Conservation (phyloP, 2,888 invertebrate species). For the Zaprionus lineosus region DNA sequence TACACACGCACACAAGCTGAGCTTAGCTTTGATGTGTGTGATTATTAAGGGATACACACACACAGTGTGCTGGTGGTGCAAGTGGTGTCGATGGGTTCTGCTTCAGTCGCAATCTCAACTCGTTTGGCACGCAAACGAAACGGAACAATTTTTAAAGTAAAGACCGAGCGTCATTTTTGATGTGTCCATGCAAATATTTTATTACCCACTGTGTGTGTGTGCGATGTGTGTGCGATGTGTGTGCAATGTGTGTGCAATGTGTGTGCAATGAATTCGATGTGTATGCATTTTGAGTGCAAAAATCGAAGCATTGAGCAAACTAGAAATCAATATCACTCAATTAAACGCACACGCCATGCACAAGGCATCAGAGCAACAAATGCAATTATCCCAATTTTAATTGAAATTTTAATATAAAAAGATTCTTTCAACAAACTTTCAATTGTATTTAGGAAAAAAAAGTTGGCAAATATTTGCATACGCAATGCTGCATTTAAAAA, state of each 20-base stretch:
- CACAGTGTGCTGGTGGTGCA: constrained; percentile 4
- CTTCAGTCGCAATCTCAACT: constrained; percentile 56
- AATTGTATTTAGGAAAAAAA: no score
- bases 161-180: background rate
- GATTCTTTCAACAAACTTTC: no score
- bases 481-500: constrained; percentile 37
- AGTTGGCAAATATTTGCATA: constrained; percentile 37
- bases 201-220: background rate
- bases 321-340: constrained; percentile 74
- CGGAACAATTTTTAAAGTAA: constrained; percentile 17
- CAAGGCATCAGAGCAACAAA: constrained; percentile 23
- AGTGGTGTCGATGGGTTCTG: constrained; percentile 34
- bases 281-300: constrained; percentile 49
- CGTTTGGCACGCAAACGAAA: constrained; percentile 56
- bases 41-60: no score
- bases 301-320: constrained; percentile 52
- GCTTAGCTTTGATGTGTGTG: no score
- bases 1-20: background rate
- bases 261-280: constrained; percentile 10
- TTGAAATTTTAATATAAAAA: no score
- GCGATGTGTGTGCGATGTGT: background rate
- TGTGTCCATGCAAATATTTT: constrained; percentile 3
- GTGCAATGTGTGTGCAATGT: constrained; percentile 6
- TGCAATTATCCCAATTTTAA: constrained; percentile 70
- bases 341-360: constrained; percentile 48